Evolutionary conservation across 2,888 invertebrate species (phyloP), one percentile per base, ranked within the genome.

Genomic region (Cheilosia grossa): DNA sequence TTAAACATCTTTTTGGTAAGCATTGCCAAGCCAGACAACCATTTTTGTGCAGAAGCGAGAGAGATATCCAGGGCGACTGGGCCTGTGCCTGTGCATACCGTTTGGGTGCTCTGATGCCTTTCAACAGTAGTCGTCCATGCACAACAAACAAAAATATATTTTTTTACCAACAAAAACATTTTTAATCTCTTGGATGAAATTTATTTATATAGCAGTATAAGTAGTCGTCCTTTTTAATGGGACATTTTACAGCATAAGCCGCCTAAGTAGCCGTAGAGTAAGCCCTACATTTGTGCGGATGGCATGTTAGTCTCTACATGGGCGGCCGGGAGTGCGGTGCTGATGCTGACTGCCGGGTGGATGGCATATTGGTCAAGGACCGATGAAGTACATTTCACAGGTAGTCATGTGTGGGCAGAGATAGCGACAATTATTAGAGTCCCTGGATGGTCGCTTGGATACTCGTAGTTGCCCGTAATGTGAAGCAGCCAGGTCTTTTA

Each of bases 1-100:
- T 83, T 83, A 74, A 79, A 83, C 83, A 83, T 79, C 79, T 74
- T 83, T 83, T 83, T 53, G 64, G 79, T 66, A 58, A 79, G 83
- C 79, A 79, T 79, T 74, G 83, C 78, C 83, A 83, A 79, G 69
- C 79, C 78, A 78, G 67, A 67, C 82, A 42, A 73, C 58, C 83
- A 61, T 51, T 83, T 79, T 83, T 74, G 78, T 73, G 53, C 79
- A 37, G 53, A 79, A 79, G 9, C 66, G 69, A 70, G 53, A 70
- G 47, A 83, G 74, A 79, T 79, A 83, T 79, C 70, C 73, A 61
- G 37, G 44, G 30, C 64, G 47, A 75, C 21, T 27, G 33, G 13
- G 44, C 37, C 27, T 27, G 6, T 24, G 24, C 3, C 37, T 42
- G 44, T 4, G 15, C 19, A 17, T 37, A 53, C 44, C 30, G 19